Evolutionary conservation across 2,113 vertebrate genomes (phyloP), one percentile per base, ranked within the genome.

Genomic region (Bubo blakistoni): DNA sequence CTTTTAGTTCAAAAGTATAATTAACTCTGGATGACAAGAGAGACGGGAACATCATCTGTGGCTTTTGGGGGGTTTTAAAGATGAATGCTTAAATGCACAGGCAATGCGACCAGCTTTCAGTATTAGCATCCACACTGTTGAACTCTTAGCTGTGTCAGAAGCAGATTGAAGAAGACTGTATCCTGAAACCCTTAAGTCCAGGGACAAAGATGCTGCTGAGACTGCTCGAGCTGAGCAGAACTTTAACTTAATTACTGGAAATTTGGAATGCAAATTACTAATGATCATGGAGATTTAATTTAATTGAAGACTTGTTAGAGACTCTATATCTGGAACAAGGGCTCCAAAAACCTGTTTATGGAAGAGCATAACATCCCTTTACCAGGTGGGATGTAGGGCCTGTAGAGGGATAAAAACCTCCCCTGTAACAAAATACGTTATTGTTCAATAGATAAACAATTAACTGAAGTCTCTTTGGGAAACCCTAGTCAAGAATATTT

Each of bases 401-500:
- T 65, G 11, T 36, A 65, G 58, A 42, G 34, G 46, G 58, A 85
- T 73, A 70, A 90, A 88, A 94, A 18, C 32, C 19, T 92, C 25
- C 25, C 30, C 30, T 49, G 79, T 88, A 96, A 95, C 84, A 92
- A 77, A 92, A 77, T 61, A 82, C 3, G 1, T 65, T 79, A 62
- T 57, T 77, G 70, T 94, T 77, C 54, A 36, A 11, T 76, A 92
- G 76, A 67, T 67, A 88, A 81, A 57, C 90, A 88, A 63, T 88
- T 91, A 89, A 84, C 69, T 81, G 57, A 81, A 86, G 65, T 86
- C 44, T 79, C 65, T 96, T 63, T 38, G 32, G 52, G 62, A 91
- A 94, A 87, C 77, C 34, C 25, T 55, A 89, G 69, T 91, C 69
- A 74, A 58, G 67, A 91, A 89, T 91, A 89, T 81, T 89, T 91